Percentiles rank a stretch among this genome's conserved stretches.
These are phyloP conservation scores for Sinocyclocheilus anshuiensis DNA, from an alignment of 2,113 vertebrate genomes.

Conservation along the genomic window DNA sequence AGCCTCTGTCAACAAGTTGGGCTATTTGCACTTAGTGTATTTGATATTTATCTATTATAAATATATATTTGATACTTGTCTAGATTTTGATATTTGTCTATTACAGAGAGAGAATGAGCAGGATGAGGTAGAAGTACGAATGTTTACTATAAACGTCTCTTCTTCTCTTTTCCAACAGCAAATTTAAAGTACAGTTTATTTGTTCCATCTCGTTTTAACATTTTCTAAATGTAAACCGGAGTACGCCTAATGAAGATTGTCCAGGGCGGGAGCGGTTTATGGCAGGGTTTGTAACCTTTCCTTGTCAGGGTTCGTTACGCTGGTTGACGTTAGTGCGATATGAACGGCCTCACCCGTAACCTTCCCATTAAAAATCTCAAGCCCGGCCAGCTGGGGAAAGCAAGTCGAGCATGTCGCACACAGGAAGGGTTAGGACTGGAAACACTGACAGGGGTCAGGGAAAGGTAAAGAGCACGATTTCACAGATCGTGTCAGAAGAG, in stretches of 20 bases:
- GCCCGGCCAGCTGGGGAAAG: conserved; percentile 24
- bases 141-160: background rate
- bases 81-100: background rate
- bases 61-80: background rate
- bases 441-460: conserved; percentile 45
- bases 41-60: background rate
- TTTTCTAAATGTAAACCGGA: conserved; percentile 73
- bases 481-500: background rate
- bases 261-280: conserved; percentile 35
- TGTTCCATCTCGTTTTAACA: conserved; percentile 56
- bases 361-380: conserved; percentile 46
- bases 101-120: background rate
- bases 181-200: conserved; percentile 3
- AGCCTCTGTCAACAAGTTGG: too few species aligned
- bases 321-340: conserved; percentile 40
- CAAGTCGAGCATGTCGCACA: conserved; percentile 18
- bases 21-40: background rate
- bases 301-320: conserved; percentile 52
- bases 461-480: conserved; percentile 42
- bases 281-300: conserved; percentile 41
- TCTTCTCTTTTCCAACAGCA: background rate
- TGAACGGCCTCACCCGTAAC: conserved; percentile 42
- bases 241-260: conserved; percentile 63
- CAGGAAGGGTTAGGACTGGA: conserved; percentile 35
- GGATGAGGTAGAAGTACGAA: background rate